Evolutionary conservation across 2,888 invertebrate species (phyloP).

Genomic region (Crepidodera aurea): DNA sequence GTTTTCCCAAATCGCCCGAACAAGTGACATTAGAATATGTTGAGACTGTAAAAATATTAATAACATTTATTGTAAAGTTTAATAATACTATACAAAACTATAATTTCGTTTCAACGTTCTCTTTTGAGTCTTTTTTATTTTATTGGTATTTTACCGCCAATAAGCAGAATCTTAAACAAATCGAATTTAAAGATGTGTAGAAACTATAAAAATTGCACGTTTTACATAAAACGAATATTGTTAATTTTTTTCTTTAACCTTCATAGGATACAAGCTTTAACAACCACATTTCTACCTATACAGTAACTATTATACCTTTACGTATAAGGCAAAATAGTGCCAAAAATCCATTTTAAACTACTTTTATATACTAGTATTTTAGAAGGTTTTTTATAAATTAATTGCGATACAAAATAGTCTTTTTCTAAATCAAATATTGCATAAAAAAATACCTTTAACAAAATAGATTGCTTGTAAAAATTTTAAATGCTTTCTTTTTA

Average conservation of each 20-base stretch:
- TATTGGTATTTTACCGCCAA: no score
- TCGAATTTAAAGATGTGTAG: no score
- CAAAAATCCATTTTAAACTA: constrained; percentile 10
- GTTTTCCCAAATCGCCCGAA: no score
- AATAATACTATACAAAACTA: no score
- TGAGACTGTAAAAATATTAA: no score
- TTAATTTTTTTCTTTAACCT: background rate
- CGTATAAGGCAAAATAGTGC: constrained; percentile 6
- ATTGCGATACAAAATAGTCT: background rate
- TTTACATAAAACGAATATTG: constrained; percentile 2
- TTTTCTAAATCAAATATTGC: background rate
- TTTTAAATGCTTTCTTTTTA: background rate
- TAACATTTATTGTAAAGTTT: no score
- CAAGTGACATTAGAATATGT: no score
- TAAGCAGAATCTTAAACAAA: no score
- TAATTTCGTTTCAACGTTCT: no score
- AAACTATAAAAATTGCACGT: no score
- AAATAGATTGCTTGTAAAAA: background rate
- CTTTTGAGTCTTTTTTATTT: no score
- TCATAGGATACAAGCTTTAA: constrained; percentile 6
- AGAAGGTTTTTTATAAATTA: constrained; percentile 9
- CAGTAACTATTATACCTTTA: background rate
- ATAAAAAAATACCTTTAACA: background rate
- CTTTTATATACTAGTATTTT: constrained; percentile 7
- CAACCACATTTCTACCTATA: constrained; percentile 7